Percentiles rank a stretch among this genome's conserved stretches.
These are phyloP conservation scores for Propithecus coquereli DNA, from an alignment of 2,113 vertebrate genomes.

Conservation along the genomic window DNA sequence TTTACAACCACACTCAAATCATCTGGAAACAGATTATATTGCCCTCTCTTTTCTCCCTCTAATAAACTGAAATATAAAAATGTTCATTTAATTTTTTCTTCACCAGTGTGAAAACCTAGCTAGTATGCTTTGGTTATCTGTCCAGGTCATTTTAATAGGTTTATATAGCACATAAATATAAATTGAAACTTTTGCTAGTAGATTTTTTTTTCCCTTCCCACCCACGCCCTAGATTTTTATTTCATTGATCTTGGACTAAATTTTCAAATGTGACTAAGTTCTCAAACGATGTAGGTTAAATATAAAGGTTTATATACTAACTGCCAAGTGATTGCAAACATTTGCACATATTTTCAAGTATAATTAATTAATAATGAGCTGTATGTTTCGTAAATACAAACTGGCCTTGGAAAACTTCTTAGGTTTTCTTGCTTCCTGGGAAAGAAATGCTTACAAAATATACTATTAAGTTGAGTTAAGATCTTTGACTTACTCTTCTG, in stretches of 20 bases:
- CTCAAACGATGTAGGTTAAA: background rate
- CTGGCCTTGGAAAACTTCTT: background rate
- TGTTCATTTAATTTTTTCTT: constrained; percentile 23
- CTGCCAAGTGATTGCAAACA: background rate
- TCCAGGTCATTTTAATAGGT: background rate
- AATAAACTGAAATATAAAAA: constrained; percentile 36
- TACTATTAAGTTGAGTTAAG: background rate
- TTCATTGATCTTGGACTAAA: background rate
- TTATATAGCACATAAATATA: background rate
- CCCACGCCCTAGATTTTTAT: background rate
- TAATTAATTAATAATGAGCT: constrained; percentile 24
- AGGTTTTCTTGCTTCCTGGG: background rate
- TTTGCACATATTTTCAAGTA: background rate
- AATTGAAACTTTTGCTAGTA: background rate
- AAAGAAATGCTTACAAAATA: constrained; percentile 9
- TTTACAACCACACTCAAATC: constrained; percentile 21
- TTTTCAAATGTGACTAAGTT: background rate
- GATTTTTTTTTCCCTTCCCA: background rate
- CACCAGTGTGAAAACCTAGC: background rate
- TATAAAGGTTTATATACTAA: background rate
- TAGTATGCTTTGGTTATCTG: background rate
- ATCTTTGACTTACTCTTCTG: background rate
- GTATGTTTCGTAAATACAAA: background rate
- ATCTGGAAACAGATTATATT: background rate
- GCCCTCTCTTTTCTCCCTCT: background rate